Percentiles rank a stretch among this genome's conserved stretches.
phyloP scores from a whole-genome alignment of 37 sponge, comb jelly and placozoan species.

The Halichondria panicea region DNA sequence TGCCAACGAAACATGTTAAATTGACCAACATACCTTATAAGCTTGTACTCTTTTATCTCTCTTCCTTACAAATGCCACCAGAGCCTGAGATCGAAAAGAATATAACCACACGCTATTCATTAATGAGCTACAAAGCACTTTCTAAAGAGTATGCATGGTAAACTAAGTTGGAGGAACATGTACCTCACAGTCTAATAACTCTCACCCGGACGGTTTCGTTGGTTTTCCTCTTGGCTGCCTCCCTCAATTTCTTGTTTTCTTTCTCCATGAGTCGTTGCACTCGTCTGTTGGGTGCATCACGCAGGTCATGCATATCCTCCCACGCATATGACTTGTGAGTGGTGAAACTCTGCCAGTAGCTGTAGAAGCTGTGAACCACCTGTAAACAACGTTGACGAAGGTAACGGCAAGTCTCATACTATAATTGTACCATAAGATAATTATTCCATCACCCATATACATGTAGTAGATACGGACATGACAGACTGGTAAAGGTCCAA shows the following conservation, averaged over 20 bases:
- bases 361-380: conserved; percentile 82
- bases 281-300: conserved; percentile 83
- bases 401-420: not conserved
- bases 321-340: conserved; percentile 84
- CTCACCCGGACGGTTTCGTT: conserved; percentile 82
- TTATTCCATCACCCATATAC: not conserved
- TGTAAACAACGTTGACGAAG: conserved; percentile 19
- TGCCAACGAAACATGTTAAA: too few relatives aligned
- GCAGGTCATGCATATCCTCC: conserved; percentile 84
- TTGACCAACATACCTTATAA: conserved; percentile 34
- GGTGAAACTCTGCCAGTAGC: conserved; percentile 94
- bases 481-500: too few relatives aligned
- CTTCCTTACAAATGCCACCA: conserved; percentile 76
- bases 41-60: conserved; percentile 67
- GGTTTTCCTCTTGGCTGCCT: conserved; percentile 82
- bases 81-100: conserved; percentile 14
- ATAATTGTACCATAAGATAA: not conserved
- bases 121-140: too few relatives aligned
- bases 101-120: too few relatives aligned
- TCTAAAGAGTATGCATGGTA: too few relatives aligned
- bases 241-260: conserved; percentile 93
- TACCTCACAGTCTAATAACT: not conserved
- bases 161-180: too few relatives aligned
- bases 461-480: too few relatives aligned
- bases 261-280: conserved; percentile 89